phyloP scores from a whole-genome alignment of 2,888 invertebrate genomes.

The Drosophila nr. fundita region DNA sequence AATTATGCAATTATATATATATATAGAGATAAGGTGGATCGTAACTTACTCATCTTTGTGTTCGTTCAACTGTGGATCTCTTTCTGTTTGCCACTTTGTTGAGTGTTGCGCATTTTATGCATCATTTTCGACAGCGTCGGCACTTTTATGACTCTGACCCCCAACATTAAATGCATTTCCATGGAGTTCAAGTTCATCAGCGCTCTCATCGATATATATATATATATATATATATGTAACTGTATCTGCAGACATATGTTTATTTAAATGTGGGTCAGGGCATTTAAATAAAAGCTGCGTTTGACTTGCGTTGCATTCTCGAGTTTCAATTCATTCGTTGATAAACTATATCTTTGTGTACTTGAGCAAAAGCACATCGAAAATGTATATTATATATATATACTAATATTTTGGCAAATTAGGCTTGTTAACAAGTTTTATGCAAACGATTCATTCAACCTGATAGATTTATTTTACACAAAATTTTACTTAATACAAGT shows the following conservation, averaged over 20 bases:
- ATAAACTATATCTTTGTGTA: not conserved
- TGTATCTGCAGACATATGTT: not conserved
- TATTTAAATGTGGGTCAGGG: constrained; percentile 47
- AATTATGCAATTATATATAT: not conserved
- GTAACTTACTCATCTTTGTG: constrained; percentile 39
- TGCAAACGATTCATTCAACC: not conserved
- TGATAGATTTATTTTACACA: not conserved
- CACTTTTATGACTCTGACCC: constrained; percentile 40
- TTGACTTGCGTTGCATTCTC: constrained; percentile 39
- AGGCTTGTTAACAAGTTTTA: not conserved
- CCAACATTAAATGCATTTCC: constrained; percentile 11
- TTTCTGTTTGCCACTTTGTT: constrained; percentile 33
- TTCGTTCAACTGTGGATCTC: constrained; percentile 10
- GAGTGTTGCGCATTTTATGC: constrained; percentile 43
- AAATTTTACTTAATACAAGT: not conserved
- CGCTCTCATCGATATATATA: not conserved
- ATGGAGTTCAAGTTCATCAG: constrained; percentile 55
- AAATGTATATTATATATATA: not conserved
- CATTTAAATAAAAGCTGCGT: constrained; percentile 4
- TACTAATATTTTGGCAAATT: not conserved
- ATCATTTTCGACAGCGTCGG: constrained; percentile 31
- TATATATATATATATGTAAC: not conserved
- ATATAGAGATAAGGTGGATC: not conserved
- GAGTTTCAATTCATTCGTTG: not conserved
- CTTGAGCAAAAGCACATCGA: not conserved